Evolutionary conservation across 2,113 vertebrate species (phyloP), one percentile per base, ranked within the genome.

Genomic region (Antechinus stuartii): DNA sequence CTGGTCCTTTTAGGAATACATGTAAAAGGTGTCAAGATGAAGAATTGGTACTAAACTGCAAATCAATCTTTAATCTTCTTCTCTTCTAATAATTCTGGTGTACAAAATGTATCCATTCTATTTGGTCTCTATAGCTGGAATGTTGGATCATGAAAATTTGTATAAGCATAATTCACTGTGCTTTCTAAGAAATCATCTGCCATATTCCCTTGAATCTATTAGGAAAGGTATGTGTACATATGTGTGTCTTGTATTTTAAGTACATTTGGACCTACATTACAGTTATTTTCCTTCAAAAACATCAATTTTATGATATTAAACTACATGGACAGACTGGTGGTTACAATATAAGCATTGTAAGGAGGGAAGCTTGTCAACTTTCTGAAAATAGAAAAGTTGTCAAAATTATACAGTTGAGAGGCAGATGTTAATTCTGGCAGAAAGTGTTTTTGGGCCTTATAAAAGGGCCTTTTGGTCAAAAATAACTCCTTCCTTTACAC

Each of bases 311-410:
- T 84, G 16, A 84, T 19, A 42, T 42, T 84, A 84, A 84, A 42
- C 68, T 42, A 23, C 23, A 84, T 84, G 42, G 42, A 42, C 68
- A 84, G 68, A 42, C 68, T 84, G 16, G n/a, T 84, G 68, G 68
- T 84, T 84, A 84, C 68, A 84, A 84, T 42, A 84, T 42, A n/a
- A 84, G 68, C 68, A 84, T 42, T 84, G 19, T 84, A 42, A 84
- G 19, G 16, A 16, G n/a, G 6, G 7, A 8, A 42, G 19, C 68
- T 84, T 84, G 68, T 84, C 68, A 84, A 84, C n/a, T 84, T 84
- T 84, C 68, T 42, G n/a, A 84, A 84, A 84, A 84, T 42, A 84
- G 68, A 84, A 84, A 84, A 84, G 68, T 84, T 84, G 68, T 84
- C 68, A 42, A 76, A 76, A 16, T 23, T 42, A 42, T 42, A 19